A percentile compares a stretch with the other conserved stretches of the same genome.
Evolutionary conservation across 1,140 invertebrate genomes (phyloP).

Genomic region (Drosophila neocordata): DNA sequence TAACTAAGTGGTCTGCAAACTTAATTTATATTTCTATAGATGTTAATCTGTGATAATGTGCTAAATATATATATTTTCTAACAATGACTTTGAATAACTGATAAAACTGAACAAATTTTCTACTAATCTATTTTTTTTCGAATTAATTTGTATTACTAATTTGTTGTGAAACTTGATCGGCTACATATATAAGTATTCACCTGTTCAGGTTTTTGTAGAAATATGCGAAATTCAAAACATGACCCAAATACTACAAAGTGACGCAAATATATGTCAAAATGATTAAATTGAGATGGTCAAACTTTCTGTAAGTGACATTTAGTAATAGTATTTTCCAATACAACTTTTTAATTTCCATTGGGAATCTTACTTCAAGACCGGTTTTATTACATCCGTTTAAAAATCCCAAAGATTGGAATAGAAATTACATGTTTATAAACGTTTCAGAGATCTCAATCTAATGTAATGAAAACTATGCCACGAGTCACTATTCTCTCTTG

Average conservation of each 20-base stretch:
- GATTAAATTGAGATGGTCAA: neutral
- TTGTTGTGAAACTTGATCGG: neutral
- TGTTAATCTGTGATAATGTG: neutral
- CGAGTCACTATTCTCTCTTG: constrained; percentile 28
- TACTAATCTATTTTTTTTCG: too few relatives aligned
- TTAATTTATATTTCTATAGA: constrained; percentile 6
- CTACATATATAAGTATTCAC: neutral
- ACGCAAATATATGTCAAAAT: neutral
- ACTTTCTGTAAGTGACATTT: neutral
- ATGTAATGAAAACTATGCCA: constrained; percentile 21
- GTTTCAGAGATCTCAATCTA: constrained; percentile 17
- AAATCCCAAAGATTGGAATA: constrained; percentile 33
- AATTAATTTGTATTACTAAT: neutral
- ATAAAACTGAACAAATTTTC: neutral
- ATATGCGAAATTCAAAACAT: neutral
- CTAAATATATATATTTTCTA: neutral
- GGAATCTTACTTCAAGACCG: constrained; percentile 5
- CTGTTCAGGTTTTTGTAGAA: neutral
- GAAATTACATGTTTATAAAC: constrained; percentile 36
- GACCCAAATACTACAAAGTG: neutral
- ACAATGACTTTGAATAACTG: neutral
- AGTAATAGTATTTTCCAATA: constrained; percentile 1
- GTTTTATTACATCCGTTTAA: constrained; percentile 15
- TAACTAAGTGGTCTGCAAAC: constrained; percentile 7
- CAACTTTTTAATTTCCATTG: constrained; percentile 19